Conservation (phyloP, 1,140 invertebrate genomes). For the Pseudachorutes palmiensis region DNA sequence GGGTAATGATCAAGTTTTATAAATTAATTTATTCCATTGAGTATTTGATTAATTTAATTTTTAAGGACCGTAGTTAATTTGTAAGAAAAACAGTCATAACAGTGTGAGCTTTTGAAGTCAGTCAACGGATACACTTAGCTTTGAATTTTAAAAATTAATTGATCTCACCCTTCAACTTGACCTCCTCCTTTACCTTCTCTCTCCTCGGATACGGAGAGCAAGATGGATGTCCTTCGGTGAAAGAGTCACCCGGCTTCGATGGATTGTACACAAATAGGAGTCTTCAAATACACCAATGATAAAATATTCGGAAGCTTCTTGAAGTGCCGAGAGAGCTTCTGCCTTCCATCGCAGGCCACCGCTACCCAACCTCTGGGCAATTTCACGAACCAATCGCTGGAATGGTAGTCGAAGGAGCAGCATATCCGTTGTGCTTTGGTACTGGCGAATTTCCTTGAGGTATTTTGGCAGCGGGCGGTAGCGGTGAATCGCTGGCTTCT, state of each 20-base stretch:
- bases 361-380: slow-evolving; percentile 46
- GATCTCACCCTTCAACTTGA: no score
- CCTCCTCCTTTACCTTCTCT: no score
- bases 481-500: no score
- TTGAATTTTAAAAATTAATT: no score
- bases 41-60: no score
- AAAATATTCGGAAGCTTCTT: slow-evolving; percentile 43
- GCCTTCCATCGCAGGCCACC: slow-evolving; percentile 52
- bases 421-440: slow-evolving; percentile 45
- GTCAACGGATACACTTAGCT: no score
- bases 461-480: background rate
- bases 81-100: no score
- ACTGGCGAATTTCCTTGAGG: slow-evolving; percentile 9
- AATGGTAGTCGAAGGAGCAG: slow-evolving; percentile 52
- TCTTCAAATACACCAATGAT: slow-evolving; percentile 43
- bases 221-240: slow-evolving; percentile 41
- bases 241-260: slow-evolving; percentile 43
- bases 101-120: no score
- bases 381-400: slow-evolving; percentile 51
- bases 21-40: background rate
- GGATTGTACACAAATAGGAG: slow-evolving; percentile 42
- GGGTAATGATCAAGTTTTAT: slow-evolving; percentile 50
- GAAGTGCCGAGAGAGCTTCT: slow-evolving; percentile 47
- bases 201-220: slow-evolving; percentile 39
- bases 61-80: no score